Evolutionary conservation across 2,888 invertebrate species (phyloP), one percentile per base, ranked within the genome.

Genomic region (Celastrina argiolus): DNA sequence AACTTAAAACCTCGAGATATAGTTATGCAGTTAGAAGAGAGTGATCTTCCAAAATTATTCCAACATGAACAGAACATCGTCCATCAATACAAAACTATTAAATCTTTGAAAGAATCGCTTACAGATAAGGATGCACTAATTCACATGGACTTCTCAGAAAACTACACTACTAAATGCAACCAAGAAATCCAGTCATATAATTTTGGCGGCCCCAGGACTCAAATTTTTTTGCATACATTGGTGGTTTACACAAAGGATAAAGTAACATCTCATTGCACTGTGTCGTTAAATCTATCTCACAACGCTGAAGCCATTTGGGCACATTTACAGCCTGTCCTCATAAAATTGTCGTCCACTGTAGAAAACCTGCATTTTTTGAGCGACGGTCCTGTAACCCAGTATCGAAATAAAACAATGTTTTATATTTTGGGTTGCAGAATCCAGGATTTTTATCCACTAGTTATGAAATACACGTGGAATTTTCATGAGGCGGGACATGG

Each of bases 91-190:
- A 28, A 28, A 28, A 28, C 28, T 28, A 28, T 1, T 28, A 28
- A 28, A 28, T 28, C 28, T 28, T 28, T 28, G 5, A 28, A 28
- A 28, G 28, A 1, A 5, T 28, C 28, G 5, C 28, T 28, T 28
- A 28, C 70, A 45, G 71, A 72, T 39, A 69, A 69, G n/a, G 72
- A 70, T 65, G 69, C 69, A 22, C 7, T 70, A 28, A 68, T 71
- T 14, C 71, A 70, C 59, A 70, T 72, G 69, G 70, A 72, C 31
- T 72, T 72, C 51, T 69, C 69, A 0, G 69, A 70, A 67, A 72
- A 72, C 28, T 69, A 64, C 22, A 45, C 28, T 5, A 69, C 69
- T 34, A 70, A 70, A 70, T 69, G 64, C 61, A 65, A 66, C 56
- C 64, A 68, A 51, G 70, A 72, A 65, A 68, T 72, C 18, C 70